phyloP scores from a whole-genome alignment of 2,888 invertebrate genomes.

The Clunio marinus region DNA sequence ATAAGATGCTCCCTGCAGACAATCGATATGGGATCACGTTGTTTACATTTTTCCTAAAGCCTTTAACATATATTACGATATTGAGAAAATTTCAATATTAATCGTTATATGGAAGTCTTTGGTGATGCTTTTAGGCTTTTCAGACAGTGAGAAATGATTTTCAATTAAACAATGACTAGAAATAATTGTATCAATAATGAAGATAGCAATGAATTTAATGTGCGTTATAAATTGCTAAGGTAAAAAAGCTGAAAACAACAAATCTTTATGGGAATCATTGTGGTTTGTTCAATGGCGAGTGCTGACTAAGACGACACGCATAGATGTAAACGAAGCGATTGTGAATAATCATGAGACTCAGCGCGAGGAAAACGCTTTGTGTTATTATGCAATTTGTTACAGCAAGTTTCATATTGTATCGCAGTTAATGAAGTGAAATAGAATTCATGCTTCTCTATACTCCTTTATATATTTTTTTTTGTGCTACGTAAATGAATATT shows the following conservation, averaged over 20 bases:
- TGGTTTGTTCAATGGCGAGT: too few species aligned
- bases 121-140: too few species aligned
- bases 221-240: not conserved
- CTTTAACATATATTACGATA: too few species aligned
- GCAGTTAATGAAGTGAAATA: not conserved
- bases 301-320: not conserved
- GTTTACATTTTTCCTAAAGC: too few species aligned
- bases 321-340: not conserved
- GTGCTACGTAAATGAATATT: not conserved
- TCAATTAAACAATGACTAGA: constrained; percentile 33
- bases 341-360: not conserved
- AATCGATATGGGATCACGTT: too few species aligned
- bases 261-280: not conserved
- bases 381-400: not conserved
- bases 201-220: not conserved
- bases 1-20: too few species aligned
- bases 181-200: constrained; percentile 29
- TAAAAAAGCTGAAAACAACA: not conserved
- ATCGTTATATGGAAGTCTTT: too few species aligned
- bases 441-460: not conserved
- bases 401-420: too few species aligned
- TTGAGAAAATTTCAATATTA: too few species aligned
- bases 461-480: too few species aligned
- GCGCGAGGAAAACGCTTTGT: not conserved
- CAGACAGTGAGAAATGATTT: constrained; percentile 17